Evolutionary conservation across 1,140 invertebrate genomes (phyloP).

Genomic region (Caenorhabditis brenneri): DNA sequence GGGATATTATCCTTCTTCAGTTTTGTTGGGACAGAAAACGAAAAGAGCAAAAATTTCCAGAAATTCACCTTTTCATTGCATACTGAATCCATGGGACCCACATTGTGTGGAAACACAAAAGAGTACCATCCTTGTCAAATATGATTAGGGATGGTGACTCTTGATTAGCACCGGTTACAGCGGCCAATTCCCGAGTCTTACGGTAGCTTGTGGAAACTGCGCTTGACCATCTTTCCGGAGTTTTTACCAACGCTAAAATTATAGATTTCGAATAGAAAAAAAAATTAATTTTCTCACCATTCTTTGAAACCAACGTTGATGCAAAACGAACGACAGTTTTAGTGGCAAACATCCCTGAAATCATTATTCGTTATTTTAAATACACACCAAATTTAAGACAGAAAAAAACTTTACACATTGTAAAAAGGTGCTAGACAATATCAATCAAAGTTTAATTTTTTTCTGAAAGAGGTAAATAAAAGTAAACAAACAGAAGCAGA

Average conservation of each 20-base stretch:
- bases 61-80: constrained; percentile 68
- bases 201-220: constrained; percentile 33
- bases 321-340: constrained; percentile 10
- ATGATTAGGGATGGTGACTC: constrained; percentile 71
- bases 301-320: neutral
- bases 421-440: too few species aligned
- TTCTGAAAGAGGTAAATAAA: neutral
- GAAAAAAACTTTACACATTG: too few species aligned
- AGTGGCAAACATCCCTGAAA: constrained; percentile 24
- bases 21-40: too few species aligned
- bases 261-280: neutral
- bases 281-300: neutral
- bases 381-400: too few species aligned
- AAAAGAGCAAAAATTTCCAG: neutral
- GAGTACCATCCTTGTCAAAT: constrained; percentile 74
- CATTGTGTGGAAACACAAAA: constrained; percentile 74
- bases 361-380: too few species aligned
- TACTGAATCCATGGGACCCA: constrained; percentile 73
- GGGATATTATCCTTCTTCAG: too few species aligned
- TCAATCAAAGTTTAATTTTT: too few species aligned
- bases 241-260: neutral
- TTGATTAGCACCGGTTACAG: neutral
- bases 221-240: neutral
- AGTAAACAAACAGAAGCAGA: constrained; percentile 29
- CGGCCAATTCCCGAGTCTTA: constrained; percentile 20